Conservation (phyloP, 2,888 invertebrate species). For the Drosophila stalkeri region DNA sequence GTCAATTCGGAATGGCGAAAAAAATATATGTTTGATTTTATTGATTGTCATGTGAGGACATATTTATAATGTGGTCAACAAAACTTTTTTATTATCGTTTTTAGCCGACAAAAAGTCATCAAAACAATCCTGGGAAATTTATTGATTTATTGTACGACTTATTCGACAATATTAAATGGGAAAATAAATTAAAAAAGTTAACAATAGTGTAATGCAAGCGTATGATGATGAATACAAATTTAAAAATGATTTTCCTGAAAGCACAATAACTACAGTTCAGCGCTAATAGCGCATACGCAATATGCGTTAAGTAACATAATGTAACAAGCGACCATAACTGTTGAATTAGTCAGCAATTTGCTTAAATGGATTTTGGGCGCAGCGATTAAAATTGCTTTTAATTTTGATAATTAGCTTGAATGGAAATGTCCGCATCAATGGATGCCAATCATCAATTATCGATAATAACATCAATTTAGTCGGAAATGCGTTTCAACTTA, state of each 20-base stretch:
- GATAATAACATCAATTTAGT: conserved; percentile 22
- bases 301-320: conserved; percentile 4
- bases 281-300: conserved; percentile 1
- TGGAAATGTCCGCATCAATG: conserved; percentile 26
- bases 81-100: conserved; percentile 19
- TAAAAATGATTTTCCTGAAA: not conserved
- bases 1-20: conserved; percentile 56
- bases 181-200: conserved; percentile 11
- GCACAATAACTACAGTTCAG: not conserved
- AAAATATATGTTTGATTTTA: conserved; percentile 60
- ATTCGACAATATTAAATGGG: conserved; percentile 1
- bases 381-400: conserved; percentile 28
- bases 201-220: not conserved
- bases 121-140: conserved; percentile 35
- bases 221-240: not conserved
- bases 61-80: conserved; percentile 42
- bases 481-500: conserved; percentile 8
- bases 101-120: conserved; percentile 13
- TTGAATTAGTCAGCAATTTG: conserved; percentile 18
- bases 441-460: conserved; percentile 44
- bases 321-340: conserved; percentile 6
- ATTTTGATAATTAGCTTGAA: conserved; percentile 36
- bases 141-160: conserved; percentile 39
- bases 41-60: conserved; percentile 50
- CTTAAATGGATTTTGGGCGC: conserved; percentile 17